Evolutionary conservation across 2,113 vertebrate species (phyloP), one percentile per base, ranked within the genome.

Genomic region (Chaenogobius annularis): DNA sequence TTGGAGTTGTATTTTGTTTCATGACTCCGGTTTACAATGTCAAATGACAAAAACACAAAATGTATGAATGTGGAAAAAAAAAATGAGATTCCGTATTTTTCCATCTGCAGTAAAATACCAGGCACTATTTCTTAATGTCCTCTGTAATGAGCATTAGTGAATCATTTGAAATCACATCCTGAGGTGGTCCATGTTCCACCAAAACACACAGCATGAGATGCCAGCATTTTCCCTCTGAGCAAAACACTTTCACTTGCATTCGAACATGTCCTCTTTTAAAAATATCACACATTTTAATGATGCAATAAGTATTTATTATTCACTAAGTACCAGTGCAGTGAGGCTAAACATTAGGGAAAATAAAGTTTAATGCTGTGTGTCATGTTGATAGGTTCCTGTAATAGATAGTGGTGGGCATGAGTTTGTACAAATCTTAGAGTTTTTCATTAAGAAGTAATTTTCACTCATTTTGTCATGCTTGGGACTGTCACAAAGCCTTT

Each of bases 291-390:
- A 63, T 69, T 73, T 77, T 73, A 68, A 62, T 62, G 59, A 63
- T 69, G 62, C 84, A 65, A 6, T 62, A 73, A 20, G 59, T 70
- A 74, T 83, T 75, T 56, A 79, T 84, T 73, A 78, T 78, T 73
- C 43, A 69, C 77, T 75, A 71, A 66, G 52, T 52, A 58, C 55
- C 31, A n/a, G 50, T 9, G 26, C 70, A 62, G 35, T 6, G 1
- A 20, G 43, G 83, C 85, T 82, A 83, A 86, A 87, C 40, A 84
- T 90, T 87, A 58, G n/a, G 68, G 43, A 74, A 77, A n/a, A 68
- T 35, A 12, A 10, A 52, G 69, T 62, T 72, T 85, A 78, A 85
- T 81, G 17, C 68, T 63, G 65, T 40, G 50, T 67, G 73, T 79
- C 69, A 54, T 37, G 31, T 37, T 61, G 62, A 59, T 80, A 3